A percentile compares a stretch with the other conserved stretches of the same genome.
Evolutionary conservation across 2,113 vertebrate genomes (phyloP).

Genomic region (Gobiocypris rarus): DNA sequence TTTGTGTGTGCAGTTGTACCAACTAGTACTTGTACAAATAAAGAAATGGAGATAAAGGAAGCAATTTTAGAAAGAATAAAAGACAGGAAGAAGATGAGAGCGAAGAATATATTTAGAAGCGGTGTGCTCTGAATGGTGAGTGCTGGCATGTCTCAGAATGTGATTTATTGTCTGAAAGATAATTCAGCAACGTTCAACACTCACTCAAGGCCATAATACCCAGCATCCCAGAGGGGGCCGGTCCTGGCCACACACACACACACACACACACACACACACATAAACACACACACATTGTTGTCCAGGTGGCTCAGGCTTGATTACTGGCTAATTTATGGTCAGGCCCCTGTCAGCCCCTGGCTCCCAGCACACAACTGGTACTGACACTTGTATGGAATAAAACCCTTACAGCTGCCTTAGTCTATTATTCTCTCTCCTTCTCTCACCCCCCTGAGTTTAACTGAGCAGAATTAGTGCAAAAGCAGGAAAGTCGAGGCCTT

Average conservation of each 20-base stretch:
- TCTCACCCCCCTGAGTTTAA: not conserved
- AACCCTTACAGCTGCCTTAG: constrained; percentile 54
- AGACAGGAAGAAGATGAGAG: not conserved
- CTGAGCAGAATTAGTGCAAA: constrained; percentile 35
- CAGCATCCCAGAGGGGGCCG: constrained; percentile 20
- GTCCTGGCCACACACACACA: constrained; percentile 24
- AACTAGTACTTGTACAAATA: not conserved
- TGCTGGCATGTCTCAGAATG: constrained; percentile 27
- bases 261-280: constrained; percentile 39
- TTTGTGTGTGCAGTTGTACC: not conserved
- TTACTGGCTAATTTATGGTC: constrained; percentile 64
- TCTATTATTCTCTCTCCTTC: constrained; percentile 50
- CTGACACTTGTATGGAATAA: constrained; percentile 59
- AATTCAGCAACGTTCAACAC: constrained; percentile 53
- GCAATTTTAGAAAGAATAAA: not conserved
- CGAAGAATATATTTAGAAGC: not conserved
- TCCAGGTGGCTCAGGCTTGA: constrained; percentile 51
- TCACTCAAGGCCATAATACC: constrained; percentile 60
- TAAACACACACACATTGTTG: constrained; percentile 36
- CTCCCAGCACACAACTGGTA: constrained; percentile 56
- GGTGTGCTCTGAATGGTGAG: constrained; percentile 15
- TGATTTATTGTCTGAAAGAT: constrained; percentile 55
- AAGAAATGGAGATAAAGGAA: not conserved
- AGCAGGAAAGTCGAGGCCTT: constrained; percentile 20
- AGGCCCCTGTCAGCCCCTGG: constrained; percentile 54